Conservation (phyloP, 2,797 vertebrate species). For the Xenentodon cancila region DNA sequence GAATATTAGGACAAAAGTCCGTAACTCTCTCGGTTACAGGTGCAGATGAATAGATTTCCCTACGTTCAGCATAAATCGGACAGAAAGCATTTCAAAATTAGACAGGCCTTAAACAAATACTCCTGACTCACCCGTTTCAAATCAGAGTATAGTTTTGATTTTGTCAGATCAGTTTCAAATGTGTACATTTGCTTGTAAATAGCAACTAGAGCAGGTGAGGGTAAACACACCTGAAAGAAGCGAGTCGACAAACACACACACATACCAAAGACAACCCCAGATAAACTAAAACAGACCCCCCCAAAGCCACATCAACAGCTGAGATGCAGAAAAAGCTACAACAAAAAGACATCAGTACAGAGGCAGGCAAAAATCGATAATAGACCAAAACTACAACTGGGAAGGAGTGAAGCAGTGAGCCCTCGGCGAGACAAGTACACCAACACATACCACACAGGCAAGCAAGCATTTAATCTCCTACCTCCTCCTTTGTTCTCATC, state of each 20-base stretch:
- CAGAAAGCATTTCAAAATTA: too few species aligned
- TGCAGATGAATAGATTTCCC: too few species aligned
- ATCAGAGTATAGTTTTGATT: neutral
- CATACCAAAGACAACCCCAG: slow-evolving; percentile 39
- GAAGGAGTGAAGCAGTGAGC: slow-evolving; percentile 61
- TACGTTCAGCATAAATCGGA: too few species aligned
- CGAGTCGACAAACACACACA: slow-evolving; percentile 19
- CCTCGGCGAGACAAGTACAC: slow-evolving; percentile 54
- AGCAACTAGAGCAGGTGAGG: slow-evolving; percentile 16
- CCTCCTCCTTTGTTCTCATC: slow-evolving; percentile 72
- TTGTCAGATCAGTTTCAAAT: neutral
- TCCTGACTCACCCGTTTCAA: neutral
- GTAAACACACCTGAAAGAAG: slow-evolving; percentile 24
- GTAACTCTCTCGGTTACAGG: too few species aligned
- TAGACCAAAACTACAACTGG: slow-evolving; percentile 54
- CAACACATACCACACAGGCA: slow-evolving; percentile 26
- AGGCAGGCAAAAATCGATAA: slow-evolving; percentile 49
- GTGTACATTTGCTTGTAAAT: slow-evolving; percentile 35
- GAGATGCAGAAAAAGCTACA: slow-evolving; percentile 61
- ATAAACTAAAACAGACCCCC: slow-evolving; percentile 45
- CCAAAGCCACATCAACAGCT: slow-evolving; percentile 52
- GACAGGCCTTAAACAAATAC: too few species aligned
- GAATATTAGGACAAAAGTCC: too few species aligned
- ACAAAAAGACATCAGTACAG: slow-evolving; percentile 58
- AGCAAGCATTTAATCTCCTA: slow-evolving; percentile 67